Base-by-base conservation (phyloP, 2,113 vertebrate genomes). In the Spea bombifrons region DNA sequence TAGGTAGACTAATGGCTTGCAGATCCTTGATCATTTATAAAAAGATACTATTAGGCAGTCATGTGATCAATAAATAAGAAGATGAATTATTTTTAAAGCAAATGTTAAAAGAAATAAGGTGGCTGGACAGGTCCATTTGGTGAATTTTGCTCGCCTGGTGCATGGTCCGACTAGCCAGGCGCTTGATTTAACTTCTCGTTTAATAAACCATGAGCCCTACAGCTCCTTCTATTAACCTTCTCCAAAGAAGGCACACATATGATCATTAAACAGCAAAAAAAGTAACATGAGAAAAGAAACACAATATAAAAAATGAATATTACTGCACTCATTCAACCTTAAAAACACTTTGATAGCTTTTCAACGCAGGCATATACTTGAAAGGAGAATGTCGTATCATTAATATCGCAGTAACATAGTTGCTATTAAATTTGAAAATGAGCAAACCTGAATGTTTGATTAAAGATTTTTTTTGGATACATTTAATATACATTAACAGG, bases 391-490 rank as follows among this genome's bases (percentile, higher is more conserved):
- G 90, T 12, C 2, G 55, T 94, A 94, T 94, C 94, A 95, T 97
- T 97, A 96, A 95, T 95, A 92, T 94, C 94, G 95, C 93, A 93
- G 94, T 91, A 90, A 94, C 95, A 93, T 92, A 95, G 94, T 96
- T 95, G 95, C 95, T 94, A 95, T 97, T 96, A 97, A 94, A 95
- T 96, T 94, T 94, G 94, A 95, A 95, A 96, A 93, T 93, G 94
- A 95, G 91, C 94, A 94, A 96, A 94, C 95, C 94, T 89, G 90
- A 92, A 94, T 95, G 94, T 96, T 95, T 97, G 96, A 97, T 97
- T 97, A 96, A 96, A 95, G 94, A 93, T 94, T 68, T 94, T 96
- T 30, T 94, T 94, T 74, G 8, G 96, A 94, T 92, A 93, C 90
- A 94, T 95, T 95, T 94, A 94, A 90, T 96, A 93, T 90, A 91